These are phyloP conservation scores for Rhorus exstirpatorius DNA, from an alignment of 2,888 invertebrate genomes.

Conservation along the genomic window DNA sequence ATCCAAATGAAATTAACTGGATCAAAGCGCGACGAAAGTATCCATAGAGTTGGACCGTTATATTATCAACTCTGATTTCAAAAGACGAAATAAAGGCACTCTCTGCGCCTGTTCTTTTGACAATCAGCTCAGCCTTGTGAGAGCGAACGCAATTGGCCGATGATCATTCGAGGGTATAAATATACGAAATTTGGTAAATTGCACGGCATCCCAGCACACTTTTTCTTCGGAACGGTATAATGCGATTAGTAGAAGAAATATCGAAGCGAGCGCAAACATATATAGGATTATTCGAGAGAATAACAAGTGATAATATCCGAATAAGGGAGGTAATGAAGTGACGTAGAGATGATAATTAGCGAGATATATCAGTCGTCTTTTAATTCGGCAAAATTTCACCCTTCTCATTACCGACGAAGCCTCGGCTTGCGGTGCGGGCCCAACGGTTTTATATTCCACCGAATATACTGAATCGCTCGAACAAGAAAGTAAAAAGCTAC, in stretches of 20 bases:
- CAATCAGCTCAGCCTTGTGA: conserved; percentile 44
- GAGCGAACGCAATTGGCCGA: conserved; percentile 20
- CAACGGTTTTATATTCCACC: conserved; percentile 35
- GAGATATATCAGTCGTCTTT: conserved; percentile 22
- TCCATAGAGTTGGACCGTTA: conserved; percentile 13
- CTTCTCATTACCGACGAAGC: conserved; percentile 23
- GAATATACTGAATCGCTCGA: conserved; percentile 27
- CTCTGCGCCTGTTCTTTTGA: conserved; percentile 52
- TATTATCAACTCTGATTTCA: conserved; percentile 61
- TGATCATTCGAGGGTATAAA: conserved; percentile 40
- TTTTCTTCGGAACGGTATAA: conserved; percentile 9
- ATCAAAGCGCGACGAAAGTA: conserved; percentile 54
- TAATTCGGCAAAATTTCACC: conserved; percentile 39
- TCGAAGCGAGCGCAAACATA: conserved; percentile 10
- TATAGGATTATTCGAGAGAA: conserved; percentile 3
- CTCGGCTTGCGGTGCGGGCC: conserved; percentile 1
- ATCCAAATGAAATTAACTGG: conserved; percentile 64
- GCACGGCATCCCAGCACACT: neutral
- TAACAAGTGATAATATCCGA: conserved; percentile 37
- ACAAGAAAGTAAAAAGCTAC: conserved; percentile 9
- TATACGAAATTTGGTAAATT: conserved; percentile 37
- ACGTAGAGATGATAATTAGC: conserved; percentile 27
- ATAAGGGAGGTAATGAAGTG: conserved; percentile 21
- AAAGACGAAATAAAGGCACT: neutral
- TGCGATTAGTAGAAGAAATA: conserved; percentile 22